phyloP scores from a whole-genome alignment of 2,113 vertebrate species.

The Ophthalmolycus amberensis region DNA sequence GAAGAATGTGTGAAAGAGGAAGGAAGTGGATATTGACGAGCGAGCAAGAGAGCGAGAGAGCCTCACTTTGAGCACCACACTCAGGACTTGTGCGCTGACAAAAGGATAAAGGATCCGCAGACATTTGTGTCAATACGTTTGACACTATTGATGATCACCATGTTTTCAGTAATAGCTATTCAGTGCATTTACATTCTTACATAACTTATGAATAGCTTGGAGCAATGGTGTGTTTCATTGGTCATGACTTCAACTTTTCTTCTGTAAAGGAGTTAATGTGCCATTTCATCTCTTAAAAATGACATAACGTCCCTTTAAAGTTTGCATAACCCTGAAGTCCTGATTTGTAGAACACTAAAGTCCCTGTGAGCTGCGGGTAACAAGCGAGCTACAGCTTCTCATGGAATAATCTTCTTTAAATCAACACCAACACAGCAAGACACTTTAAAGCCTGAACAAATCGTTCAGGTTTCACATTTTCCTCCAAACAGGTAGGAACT shows the following conservation, averaged over 20 bases:
- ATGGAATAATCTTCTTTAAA: slow-evolving; percentile 39
- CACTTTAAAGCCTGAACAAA: background rate
- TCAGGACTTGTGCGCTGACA: background rate
- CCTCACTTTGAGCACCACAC: background rate
- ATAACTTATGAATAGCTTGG: background rate
- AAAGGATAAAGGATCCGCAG: background rate
- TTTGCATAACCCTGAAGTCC: background rate
- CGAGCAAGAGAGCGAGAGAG: background rate
- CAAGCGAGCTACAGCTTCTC: slow-evolving; percentile 30
- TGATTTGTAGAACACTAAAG: background rate
- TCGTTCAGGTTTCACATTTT: slow-evolving; percentile 19
- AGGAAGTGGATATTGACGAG: background rate
- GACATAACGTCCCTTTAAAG: background rate
- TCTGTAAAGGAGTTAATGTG: background rate
- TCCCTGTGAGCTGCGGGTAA: slow-evolving; percentile 10
- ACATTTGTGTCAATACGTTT: background rate
- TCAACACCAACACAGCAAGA: slow-evolving; percentile 49
- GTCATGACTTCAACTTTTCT: background rate
- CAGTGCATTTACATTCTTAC: background rate
- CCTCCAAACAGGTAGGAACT: background rate
- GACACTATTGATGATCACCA: background rate
- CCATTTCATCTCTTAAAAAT: background rate
- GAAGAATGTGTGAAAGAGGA: background rate
- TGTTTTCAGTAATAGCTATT: background rate
- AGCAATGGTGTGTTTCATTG: background rate